Evolutionary conservation across 1,140 invertebrate species (phyloP), one percentile per base, ranked within the genome.

Genomic region (Rhyacophila brunnea): DNA sequence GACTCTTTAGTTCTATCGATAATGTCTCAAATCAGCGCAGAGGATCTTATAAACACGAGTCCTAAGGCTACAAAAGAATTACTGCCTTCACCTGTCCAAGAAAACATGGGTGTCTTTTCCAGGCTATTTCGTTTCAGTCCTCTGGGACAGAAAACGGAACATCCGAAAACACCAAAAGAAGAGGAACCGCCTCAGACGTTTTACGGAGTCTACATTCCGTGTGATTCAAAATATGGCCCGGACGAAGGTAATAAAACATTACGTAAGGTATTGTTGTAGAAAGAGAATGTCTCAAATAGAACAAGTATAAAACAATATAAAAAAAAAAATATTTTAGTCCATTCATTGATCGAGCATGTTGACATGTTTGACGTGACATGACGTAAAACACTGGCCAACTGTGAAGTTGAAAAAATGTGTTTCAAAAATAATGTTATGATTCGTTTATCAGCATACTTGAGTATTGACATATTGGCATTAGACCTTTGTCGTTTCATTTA

Each of bases 191-290:
- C 67, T 9, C 67, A 62, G 2, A 75, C 69, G 6, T 79, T 74
- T 44, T 79, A 78, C 62, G 77, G 74, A 49, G 76, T 79, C 7
- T 79, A 75, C 59, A 78, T 79, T 68, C 77, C 77, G 9, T 78
- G 74, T 63, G 77, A 79, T 70, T 73, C 74, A 4, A 77, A 75
- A 57, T 75, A 75, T 63, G 75, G 74, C 42, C 72, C 74, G 23
- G 76, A 78, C 68, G 74, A 77, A 75, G 74, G 75, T 79, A 54
- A 32, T 35, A 38, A 68, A 44, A 38, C 35, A 57, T 48, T 46
- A 61, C 40, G 28, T 53, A 50, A 40, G 48, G 38, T 59, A 6
- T 20, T 34, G 19, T 57, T 32, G 50, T 14, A 6, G 10, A 18
- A 45, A 14, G 9, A n/a, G 44, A 14, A 19, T 49, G 19, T 1